These are phyloP conservation scores for Sturmia bella DNA, from an alignment of 2,888 invertebrate genomes.

Conservation along the genomic window DNA sequence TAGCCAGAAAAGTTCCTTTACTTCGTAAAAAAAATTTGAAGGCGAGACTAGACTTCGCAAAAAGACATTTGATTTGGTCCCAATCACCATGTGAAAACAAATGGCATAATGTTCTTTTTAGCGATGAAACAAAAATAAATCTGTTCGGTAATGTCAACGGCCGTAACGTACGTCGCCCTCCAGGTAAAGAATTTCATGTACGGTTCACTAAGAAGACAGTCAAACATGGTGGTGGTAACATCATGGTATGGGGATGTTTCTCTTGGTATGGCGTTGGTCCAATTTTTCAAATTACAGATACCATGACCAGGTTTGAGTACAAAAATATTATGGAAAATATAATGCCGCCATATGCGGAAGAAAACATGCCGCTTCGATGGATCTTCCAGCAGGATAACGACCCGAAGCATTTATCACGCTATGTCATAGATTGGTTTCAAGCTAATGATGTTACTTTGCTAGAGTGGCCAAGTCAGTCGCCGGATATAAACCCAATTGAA, in stretches of 20 bases:
- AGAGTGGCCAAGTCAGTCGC: no score
- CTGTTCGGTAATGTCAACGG: background rate
- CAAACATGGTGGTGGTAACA: background rate
- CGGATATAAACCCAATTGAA: no score
- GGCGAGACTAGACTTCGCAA: background rate
- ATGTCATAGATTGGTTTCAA: background rate
- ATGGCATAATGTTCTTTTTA: background rate
- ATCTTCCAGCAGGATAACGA: background rate
- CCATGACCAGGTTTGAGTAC: background rate
- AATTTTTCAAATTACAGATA: background rate
- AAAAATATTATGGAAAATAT: background rate
- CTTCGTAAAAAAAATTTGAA: no score
- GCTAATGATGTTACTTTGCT: no score
- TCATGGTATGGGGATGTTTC: background rate
- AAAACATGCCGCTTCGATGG: background rate
- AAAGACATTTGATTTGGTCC: background rate
- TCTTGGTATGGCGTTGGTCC: background rate
- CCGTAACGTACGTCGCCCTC: background rate
- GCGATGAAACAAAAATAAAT: slow-evolving; percentile 9
- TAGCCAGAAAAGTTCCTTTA: no score
- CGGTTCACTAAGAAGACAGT: background rate
- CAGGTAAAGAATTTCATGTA: no score
- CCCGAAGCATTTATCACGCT: background rate
- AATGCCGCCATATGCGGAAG: background rate
- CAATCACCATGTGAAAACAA: background rate